Conservation (phyloP, 1,140 invertebrate genomes). For the Phortica variegata region DNA sequence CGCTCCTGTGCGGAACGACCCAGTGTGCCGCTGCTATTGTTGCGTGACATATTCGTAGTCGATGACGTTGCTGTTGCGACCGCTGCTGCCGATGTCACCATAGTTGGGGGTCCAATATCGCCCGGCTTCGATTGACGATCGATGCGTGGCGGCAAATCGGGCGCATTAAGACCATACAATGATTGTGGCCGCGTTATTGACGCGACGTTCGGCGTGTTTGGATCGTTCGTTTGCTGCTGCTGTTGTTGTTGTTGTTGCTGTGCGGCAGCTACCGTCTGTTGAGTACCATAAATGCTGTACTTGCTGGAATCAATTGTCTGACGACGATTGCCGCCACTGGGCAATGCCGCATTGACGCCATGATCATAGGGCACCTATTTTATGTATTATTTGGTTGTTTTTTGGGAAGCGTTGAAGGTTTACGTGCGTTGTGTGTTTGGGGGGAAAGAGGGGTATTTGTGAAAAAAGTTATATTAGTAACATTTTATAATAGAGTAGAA, state of each 20-base stretch:
- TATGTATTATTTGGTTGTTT: constrained; percentile 22
- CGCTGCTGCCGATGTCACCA: too few relatives aligned
- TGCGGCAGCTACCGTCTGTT: constrained; percentile 22
- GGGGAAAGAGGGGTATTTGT: constrained; percentile 37
- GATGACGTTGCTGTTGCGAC: too few relatives aligned
- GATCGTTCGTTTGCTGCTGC: constrained; percentile 24
- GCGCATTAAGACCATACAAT: constrained; percentile 59
- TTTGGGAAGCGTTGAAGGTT: constrained; percentile 18
- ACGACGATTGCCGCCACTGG: constrained; percentile 26
- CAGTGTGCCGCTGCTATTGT: constrained; percentile 56
- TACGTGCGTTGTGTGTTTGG: too few relatives aligned
- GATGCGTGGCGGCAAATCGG: constrained; percentile 80
- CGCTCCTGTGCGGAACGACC: constrained; percentile 62
- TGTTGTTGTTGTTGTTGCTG: constrained; percentile 3
- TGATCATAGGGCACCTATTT: constrained; percentile 50
- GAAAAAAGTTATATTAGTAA: too few relatives aligned
- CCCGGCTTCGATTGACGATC: constrained; percentile 75
- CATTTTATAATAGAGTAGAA: too few relatives aligned
- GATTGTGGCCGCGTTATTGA: constrained; percentile 46
- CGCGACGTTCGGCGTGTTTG: too few relatives aligned
- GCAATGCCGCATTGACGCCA: constrained; percentile 32
- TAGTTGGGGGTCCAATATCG: constrained; percentile 48
- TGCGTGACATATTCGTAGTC: constrained; percentile 39
- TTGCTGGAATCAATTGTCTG: constrained; percentile 51
- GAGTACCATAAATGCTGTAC: constrained; percentile 42